phyloP scores from a whole-genome alignment of 2,113 vertebrate species.

The Laticauda colubrina region DNA sequence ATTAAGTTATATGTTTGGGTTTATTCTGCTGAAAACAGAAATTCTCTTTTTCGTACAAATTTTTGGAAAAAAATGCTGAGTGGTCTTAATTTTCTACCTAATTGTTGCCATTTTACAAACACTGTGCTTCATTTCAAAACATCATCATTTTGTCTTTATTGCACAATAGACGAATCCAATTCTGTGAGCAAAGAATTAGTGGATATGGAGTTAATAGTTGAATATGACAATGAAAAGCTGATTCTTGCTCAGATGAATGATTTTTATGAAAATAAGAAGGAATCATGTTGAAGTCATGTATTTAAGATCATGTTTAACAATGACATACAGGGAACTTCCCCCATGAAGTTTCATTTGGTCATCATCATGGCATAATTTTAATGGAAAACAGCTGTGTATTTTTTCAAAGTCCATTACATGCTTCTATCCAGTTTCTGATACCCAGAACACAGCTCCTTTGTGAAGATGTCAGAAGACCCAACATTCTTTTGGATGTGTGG shows the following conservation, averaged over 20 bases:
- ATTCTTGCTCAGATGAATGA: neutral
- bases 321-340: neutral
- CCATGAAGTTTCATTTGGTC: constrained; percentile 41
- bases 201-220: neutral
- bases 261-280: neutral
- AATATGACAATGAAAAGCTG: neutral
- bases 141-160: neutral
- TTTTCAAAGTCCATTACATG: constrained; percentile 23
- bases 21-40: neutral
- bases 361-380: constrained; percentile 8
- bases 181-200: neutral
- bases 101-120: neutral
- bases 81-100: neutral
- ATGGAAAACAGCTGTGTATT: neutral
- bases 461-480: constrained; percentile 54
- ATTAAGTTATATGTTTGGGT: neutral
- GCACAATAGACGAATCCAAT: neutral
- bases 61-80: neutral
- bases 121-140: neutral
- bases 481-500: constrained; percentile 63
- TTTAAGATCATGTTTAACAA: neutral
- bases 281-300: neutral
- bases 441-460: constrained; percentile 56
- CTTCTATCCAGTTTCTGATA: constrained; percentile 42
- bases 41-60: neutral